Evolutionary conservation across 2,888 invertebrate genomes (phyloP).

Genomic region (Piscicola geometra): DNA sequence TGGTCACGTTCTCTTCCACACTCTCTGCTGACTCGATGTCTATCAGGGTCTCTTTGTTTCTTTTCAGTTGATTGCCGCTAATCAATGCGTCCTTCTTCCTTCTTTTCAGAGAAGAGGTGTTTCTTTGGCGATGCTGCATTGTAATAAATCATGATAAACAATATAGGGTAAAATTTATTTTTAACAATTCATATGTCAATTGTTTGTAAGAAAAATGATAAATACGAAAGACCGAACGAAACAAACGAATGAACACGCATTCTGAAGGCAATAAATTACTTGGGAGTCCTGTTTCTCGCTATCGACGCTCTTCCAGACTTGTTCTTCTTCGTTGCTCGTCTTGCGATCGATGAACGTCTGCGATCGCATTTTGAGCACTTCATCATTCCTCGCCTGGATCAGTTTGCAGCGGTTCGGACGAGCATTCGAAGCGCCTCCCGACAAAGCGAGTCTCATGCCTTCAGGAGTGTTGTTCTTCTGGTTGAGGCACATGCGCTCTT

Average conservation of each 20-base stretch:
- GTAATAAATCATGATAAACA: no score
- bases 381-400: no score
- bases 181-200: no score
- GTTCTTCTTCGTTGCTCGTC: background rate
- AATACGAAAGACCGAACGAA: no score
- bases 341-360: background rate
- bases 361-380: background rate
- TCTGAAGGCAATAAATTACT: background rate
- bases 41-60: background rate
- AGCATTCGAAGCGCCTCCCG: background rate
- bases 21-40: background rate
- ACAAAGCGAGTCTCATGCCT: background rate
- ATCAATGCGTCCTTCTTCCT: conserved; percentile 8
- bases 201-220: no score
- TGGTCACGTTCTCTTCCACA: background rate
- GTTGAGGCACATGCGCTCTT: no score
- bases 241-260: no score
- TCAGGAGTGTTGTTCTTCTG: background rate
- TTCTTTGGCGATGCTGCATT: no score
- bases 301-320: background rate
- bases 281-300: background rate
- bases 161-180: no score
- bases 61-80: background rate
- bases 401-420: background rate
- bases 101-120: background rate